A percentile compares a stretch with the other conserved stretches of the same genome.
phyloP scores from a whole-genome alignment of 92 coral and sea anemone species.

The Epizoanthus fatuus region DNA sequence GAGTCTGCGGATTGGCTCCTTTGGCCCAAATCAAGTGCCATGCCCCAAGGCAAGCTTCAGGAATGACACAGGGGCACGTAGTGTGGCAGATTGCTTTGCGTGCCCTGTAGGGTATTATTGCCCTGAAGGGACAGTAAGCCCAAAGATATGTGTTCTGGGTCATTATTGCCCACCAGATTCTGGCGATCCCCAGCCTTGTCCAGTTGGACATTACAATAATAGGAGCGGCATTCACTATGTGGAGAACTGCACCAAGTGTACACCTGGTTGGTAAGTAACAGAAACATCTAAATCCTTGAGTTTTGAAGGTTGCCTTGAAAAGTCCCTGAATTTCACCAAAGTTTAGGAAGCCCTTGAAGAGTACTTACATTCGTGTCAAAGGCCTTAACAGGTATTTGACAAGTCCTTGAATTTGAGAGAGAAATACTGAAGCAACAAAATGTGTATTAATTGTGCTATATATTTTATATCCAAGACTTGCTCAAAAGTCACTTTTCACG shows the following conservation, averaged over 20 bases:
- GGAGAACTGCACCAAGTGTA: constrained; percentile 94
- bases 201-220: constrained; percentile 89
- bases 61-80: constrained; percentile 80
- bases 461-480: too few relatives aligned
- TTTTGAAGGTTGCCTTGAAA: too few relatives aligned
- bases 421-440: too few relatives aligned
- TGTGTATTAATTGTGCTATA: too few relatives aligned
- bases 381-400: too few relatives aligned
- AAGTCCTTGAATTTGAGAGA: too few relatives aligned
- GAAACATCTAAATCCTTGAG: too few relatives aligned
- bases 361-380: too few relatives aligned
- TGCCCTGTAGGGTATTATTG: constrained; percentile 88
- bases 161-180: constrained; percentile 95
- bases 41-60: constrained; percentile 95
- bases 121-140: constrained; percentile 85
- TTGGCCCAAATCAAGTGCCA: constrained; percentile 92
- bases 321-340: too few relatives aligned
- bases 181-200: constrained; percentile 98
- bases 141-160: constrained; percentile 84
- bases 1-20: constrained; percentile 92
- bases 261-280: constrained; percentile 93
- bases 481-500: too few relatives aligned
- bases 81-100: constrained; percentile 78
- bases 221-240: constrained; percentile 75
- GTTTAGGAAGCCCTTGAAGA: too few relatives aligned